Conservation (phyloP, 2,797 vertebrate species). For the Adelosebastes latens region DNA sequence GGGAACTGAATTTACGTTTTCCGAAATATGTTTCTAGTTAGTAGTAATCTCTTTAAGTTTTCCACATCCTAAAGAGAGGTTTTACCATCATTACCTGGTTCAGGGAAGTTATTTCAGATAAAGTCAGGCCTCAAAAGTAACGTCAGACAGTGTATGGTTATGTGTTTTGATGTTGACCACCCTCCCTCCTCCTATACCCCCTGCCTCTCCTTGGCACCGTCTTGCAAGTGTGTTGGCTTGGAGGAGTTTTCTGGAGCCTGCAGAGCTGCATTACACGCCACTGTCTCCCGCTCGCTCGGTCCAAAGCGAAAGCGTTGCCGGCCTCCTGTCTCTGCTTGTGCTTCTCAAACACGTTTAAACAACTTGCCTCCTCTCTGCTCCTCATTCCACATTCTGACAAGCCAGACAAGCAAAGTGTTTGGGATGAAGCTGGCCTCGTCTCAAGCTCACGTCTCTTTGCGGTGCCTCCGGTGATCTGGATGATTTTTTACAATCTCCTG, state of each 20-base stretch:
- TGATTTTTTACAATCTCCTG: conserved; percentile 10
- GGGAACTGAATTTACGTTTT: conserved; percentile 6
- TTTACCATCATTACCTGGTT: conserved; percentile 12
- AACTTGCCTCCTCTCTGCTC: conserved; percentile 39
- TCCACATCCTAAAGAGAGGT: conserved; percentile 2
- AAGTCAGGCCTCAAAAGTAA: conserved; percentile 14
- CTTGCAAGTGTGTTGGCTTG: conserved; percentile 36
- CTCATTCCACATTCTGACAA: conserved; percentile 47
- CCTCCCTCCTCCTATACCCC: conserved; percentile 17
- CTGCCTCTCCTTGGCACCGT: conserved; percentile 25
- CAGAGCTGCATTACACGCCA: conserved; percentile 24
- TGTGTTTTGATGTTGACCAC: conserved; percentile 31
- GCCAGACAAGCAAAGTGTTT: conserved; percentile 41
- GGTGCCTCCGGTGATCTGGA: conserved; percentile 20
- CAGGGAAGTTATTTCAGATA: conserved; percentile 9
- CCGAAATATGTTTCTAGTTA: neutral
- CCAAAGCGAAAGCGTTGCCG: conserved; percentile 21
- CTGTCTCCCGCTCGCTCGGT: conserved; percentile 5
- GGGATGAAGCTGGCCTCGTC: conserved; percentile 24
- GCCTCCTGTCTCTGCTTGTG: conserved; percentile 37
- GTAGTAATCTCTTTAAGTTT: neutral
- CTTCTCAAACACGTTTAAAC: conserved; percentile 46
- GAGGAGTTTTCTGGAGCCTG: conserved; percentile 34
- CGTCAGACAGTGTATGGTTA: conserved; percentile 4
- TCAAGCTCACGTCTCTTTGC: conserved; percentile 36